Conservation (phyloP, 1,140 invertebrate species). For the Dufourea novaeangliae region DNA sequence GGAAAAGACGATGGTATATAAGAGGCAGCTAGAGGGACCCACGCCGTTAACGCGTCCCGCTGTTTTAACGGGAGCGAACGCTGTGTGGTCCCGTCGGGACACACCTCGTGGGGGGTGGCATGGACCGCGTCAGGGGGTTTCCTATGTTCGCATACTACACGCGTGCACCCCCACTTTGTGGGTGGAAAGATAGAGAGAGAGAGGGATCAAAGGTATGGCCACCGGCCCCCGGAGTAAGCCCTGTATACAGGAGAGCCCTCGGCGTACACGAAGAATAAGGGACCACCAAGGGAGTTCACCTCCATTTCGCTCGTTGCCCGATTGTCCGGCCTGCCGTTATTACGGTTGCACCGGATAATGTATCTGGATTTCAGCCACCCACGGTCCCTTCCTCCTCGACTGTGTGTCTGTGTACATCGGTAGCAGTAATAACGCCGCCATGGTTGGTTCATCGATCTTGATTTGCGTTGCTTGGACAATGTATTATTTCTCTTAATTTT, state of each 20-base stretch:
- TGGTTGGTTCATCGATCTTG: constrained; percentile 14
- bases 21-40: neutral
- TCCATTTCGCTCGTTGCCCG: constrained; percentile 40
- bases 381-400: neutral
- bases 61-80: constrained; percentile 44
- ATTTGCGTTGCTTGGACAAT: constrained; percentile 8
- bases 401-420: constrained; percentile 11
- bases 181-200: neutral
- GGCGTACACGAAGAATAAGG: constrained; percentile 43
- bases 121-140: constrained; percentile 19
- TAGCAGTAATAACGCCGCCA: constrained; percentile 22
- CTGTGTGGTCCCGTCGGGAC: constrained; percentile 16
- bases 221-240: constrained; percentile 16
- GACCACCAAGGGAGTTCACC: constrained; percentile 50
- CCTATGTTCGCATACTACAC: too few species aligned
- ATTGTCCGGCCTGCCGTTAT: constrained; percentile 43
- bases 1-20: neutral
- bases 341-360: constrained; percentile 43
- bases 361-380: constrained; percentile 50
- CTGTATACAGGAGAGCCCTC: constrained; percentile 23
- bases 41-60: constrained; percentile 11
- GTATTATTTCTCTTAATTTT: constrained; percentile 21
- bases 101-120: constrained; percentile 37
- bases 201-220: constrained; percentile 25
- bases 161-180: neutral